Evolutionary conservation across 2,113 vertebrate species (phyloP).

Genomic region (Gambusia holbrooki): DNA sequence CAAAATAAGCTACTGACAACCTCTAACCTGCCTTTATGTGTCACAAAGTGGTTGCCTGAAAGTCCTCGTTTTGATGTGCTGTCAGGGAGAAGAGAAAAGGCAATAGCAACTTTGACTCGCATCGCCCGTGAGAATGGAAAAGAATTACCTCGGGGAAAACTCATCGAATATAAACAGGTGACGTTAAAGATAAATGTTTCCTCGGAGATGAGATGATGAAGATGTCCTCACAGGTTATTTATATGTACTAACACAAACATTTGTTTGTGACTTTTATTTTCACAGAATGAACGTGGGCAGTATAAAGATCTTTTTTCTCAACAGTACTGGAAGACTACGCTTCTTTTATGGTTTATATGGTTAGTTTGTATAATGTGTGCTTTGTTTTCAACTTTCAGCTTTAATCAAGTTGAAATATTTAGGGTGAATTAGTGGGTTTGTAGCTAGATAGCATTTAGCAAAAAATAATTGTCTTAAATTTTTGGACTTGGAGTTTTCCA

Average conservation of each 20-base stretch:
- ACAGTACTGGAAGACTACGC: slow-evolving; percentile 86
- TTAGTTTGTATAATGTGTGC: slow-evolving; percentile 64
- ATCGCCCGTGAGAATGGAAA: slow-evolving; percentile 89
- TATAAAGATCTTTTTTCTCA: slow-evolving; percentile 87
- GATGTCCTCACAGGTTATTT: not conserved
- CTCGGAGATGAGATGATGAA: not conserved
- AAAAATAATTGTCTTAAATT: not conserved
- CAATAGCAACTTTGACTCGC: slow-evolving; percentile 83
- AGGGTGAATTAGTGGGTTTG: not conserved
- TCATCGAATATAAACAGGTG: slow-evolving; percentile 85
- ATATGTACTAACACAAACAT: not conserved
- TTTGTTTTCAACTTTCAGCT: slow-evolving; percentile 12
- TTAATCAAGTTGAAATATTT: not conserved
- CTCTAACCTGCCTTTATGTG: not conserved
- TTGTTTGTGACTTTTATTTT: slow-evolving; percentile 30
- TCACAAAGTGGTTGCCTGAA: slow-evolving; percentile 89
- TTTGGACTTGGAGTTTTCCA: not conserved
- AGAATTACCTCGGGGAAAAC: slow-evolving; percentile 84
- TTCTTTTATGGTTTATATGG: slow-evolving; percentile 95
- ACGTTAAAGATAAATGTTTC: not conserved
- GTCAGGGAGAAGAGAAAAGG: slow-evolving; percentile 85
- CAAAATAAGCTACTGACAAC: not conserved
- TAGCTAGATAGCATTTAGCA: not conserved
- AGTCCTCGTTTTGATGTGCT: slow-evolving; percentile 90
- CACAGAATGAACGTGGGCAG: slow-evolving; percentile 84